phyloP scores from a whole-genome alignment of 37 sponge, comb jelly and placozoan species.

The Lycopodina hypogea region DNA sequence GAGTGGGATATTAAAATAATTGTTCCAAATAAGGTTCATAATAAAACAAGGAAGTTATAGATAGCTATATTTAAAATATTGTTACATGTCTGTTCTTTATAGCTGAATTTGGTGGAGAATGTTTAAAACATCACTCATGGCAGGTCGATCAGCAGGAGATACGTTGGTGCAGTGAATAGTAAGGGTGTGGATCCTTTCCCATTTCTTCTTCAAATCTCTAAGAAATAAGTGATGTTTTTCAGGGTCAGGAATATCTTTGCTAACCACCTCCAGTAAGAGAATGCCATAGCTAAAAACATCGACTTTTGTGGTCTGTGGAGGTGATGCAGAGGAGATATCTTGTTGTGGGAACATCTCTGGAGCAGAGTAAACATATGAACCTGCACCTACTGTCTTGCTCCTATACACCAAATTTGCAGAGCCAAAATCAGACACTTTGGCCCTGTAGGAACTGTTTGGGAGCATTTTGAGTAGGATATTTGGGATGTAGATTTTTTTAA shows the following conservation, averaged over 20 bases:
- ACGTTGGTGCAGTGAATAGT: slow-evolving; percentile 18
- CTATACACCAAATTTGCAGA: slow-evolving; percentile 66
- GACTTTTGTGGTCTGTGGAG: slow-evolving; percentile 62
- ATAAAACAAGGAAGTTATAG: too few species aligned
- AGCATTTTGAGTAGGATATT: slow-evolving; percentile 63
- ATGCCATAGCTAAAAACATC: slow-evolving; percentile 84
- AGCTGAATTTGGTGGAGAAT: not conserved
- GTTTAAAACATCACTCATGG: slow-evolving; percentile 9
- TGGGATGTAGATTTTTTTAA: slow-evolving; percentile 73
- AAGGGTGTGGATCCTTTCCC: slow-evolving; percentile 11
- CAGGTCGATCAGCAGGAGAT: slow-evolving; percentile 13
- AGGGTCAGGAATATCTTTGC: slow-evolving; percentile 33
- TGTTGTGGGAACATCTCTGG: slow-evolving; percentile 55
- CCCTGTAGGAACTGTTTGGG: slow-evolving; percentile 22
- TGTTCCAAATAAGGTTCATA: too few species aligned
- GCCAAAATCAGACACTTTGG: slow-evolving; percentile 81
- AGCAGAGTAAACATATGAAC: slow-evolving; percentile 65
- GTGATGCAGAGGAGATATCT: slow-evolving; percentile 23
- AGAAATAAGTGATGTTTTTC: slow-evolving; percentile 10
- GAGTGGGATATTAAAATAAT: too few species aligned
- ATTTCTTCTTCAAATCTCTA: not conserved
- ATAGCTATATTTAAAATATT: too few species aligned
- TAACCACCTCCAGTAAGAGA: slow-evolving; percentile 56
- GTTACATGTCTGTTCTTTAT: too few species aligned
- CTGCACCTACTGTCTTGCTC: slow-evolving; percentile 47